A percentile compares a stretch with the other conserved stretches of the same genome.
These are phyloP conservation scores for Psephotus haematonotus DNA, from an alignment of 2,113 vertebrate species.

Conservation along the genomic window DNA sequence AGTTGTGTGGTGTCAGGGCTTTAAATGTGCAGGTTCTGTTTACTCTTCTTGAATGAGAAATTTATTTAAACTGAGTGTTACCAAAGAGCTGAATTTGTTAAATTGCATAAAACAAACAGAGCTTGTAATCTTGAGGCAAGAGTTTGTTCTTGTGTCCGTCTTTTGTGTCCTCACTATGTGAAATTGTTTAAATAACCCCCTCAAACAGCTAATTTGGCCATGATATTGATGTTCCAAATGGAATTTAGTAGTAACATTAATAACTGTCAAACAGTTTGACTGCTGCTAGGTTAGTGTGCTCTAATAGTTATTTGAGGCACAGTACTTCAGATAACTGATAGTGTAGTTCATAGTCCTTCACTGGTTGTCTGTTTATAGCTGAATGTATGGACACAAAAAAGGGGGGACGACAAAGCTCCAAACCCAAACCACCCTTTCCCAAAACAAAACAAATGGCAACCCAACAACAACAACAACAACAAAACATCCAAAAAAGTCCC, in stretches of 20 bases:
- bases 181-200: constrained; percentile 35
- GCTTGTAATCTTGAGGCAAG: constrained; percentile 11
- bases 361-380: neutral
- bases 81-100: constrained; percentile 43
- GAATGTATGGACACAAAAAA: neutral
- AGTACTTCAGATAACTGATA: neutral
- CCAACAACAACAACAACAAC: neutral
- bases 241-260: neutral
- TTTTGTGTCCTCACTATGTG: neutral
- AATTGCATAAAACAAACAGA: constrained; percentile 62
- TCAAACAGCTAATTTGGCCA: neutral
- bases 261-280: neutral
- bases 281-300: neutral
- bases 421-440: neutral
- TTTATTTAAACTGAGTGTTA: constrained; percentile 44
- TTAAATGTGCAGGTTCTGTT: neutral
- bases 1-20: neutral
- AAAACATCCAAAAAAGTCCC: neutral
- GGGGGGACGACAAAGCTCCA: accelerated
- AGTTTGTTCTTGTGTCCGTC: constrained; percentile 11
- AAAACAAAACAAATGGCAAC: too few relatives aligned
- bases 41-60: neutral
- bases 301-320: neutral
- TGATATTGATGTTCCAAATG: neutral
- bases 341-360: neutral